Base-by-base conservation (phyloP, 2,113 vertebrate species). In the Leucosticte australis region DNA sequence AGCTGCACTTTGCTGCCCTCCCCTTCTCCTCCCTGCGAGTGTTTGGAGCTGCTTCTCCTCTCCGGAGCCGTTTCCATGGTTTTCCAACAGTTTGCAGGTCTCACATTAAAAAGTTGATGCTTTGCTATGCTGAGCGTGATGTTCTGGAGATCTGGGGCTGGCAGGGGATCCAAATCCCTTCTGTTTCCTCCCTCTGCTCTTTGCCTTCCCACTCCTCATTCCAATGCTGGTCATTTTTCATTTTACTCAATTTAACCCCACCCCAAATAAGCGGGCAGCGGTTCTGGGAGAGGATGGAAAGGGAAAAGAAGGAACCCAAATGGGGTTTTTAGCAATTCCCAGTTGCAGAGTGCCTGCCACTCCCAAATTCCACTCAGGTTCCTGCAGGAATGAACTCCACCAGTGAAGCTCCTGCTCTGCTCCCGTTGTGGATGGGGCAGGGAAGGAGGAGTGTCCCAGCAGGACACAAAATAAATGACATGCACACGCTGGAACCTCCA, bases 371-470 rank as follows among this genome's bases (percentile, higher is more conserved):
- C 69, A 1, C 10, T 33, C 56, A 6, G 69, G 6, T 17, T 33
- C 7, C 27, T 6, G 14, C 10, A 6, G 2, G 8, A 9, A 18
- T 35, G 7, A 17, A 22, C 50, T 19, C 15, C 50, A 5, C 37
- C 17, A 0, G 2, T 3, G 4, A 7, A n/a, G 33, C 44, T 6
- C 60, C n/a, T 7, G 5, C 6, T 15, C 50, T 41, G 15, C 64
- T 33, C 47, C 9, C 0, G 0, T 0, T 3, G 2, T 0, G 56
- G 62, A 7, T 24, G 56, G 8, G 47, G 47, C 31, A n/a, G 27
- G 44, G 71, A 42, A 64, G 60, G 41, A 50, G 9, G 33, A 60
- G 9, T 42, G 41, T 42, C 41, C 41, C 41, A 16, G 15, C 16
- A 16, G 41, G 41, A 42, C 41, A 42, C 41, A 15, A 18, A 53